Evolutionary conservation across 2,113 vertebrate genomes (phyloP).

Genomic region (Brachyhypopomus gauderio): DNA sequence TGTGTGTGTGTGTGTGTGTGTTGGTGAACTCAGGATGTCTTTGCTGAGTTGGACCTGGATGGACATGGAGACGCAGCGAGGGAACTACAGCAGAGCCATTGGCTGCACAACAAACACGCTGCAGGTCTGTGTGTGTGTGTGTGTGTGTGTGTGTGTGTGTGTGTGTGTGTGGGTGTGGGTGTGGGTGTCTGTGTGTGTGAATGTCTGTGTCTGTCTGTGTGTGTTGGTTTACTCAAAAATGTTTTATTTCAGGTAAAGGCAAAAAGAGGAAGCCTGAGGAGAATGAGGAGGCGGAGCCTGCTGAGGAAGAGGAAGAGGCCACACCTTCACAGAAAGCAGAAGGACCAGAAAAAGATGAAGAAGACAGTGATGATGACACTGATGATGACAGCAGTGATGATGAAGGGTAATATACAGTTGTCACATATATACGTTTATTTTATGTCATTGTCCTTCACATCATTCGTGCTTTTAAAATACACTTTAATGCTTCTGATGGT

Average conservation of each 20-base stretch:
- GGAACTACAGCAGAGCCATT: constrained; percentile 84
- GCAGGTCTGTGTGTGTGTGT: constrained; percentile 61
- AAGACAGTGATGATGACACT: constrained; percentile 68
- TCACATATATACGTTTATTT: no score
- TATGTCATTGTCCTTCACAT: no score
- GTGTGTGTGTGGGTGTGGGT: background rate
- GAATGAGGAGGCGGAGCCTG: constrained; percentile 29
- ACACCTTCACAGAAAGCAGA: constrained; percentile 56
- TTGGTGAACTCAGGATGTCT: constrained; percentile 80
- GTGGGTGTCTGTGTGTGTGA: background rate
- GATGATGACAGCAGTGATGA: constrained; percentile 80
- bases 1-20: no score
- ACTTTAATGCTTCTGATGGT: background rate
- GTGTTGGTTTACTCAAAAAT: background rate
- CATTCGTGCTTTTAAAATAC: no score
- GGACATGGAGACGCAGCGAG: constrained; percentile 79
- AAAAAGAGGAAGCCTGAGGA: constrained; percentile 66
- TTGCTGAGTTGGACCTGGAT: constrained; percentile 84
- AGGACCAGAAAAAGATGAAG: constrained; percentile 45
- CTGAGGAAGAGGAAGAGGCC: constrained; percentile 20
- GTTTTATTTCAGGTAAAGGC: constrained; percentile 53
- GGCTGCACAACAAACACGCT: constrained; percentile 66
- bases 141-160: background rate
- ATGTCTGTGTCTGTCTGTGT: no score
- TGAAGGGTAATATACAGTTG: constrained; percentile 62